phyloP scores from a whole-genome alignment of 2,113 vertebrate genomes.

The Abramis brama region DNA sequence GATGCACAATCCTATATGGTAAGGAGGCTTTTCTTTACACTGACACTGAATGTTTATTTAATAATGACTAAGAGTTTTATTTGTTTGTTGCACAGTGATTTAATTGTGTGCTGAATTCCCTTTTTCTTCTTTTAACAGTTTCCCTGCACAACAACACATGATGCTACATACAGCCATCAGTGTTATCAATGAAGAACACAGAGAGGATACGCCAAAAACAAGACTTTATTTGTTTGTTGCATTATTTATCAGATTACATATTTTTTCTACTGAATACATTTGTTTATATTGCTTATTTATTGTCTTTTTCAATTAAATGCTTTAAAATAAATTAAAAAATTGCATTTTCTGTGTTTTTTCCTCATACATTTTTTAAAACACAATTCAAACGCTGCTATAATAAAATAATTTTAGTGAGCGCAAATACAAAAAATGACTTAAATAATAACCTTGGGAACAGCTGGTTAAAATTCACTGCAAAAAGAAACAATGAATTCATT shows the following conservation, averaged over 20 bases:
- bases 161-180: neutral
- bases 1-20: slow-evolving; percentile 10
- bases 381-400: too few species aligned
- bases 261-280: slow-evolving; percentile 29
- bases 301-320: too few species aligned
- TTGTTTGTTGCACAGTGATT: neutral
- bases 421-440: too few species aligned
- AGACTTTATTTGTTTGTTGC: neutral
- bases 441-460: too few species aligned
- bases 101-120: neutral
- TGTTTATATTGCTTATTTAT: slow-evolving; percentile 12
- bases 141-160: neutral
- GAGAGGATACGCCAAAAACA: neutral
- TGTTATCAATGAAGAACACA: neutral
- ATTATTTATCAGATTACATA: slow-evolving; percentile 39
- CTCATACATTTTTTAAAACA: too few species aligned
- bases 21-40: neutral
- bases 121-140: slow-evolving; percentile 22
- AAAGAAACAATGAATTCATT: too few species aligned
- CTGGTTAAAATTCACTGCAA: too few species aligned
- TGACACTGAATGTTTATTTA: neutral
- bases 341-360: too few species aligned
- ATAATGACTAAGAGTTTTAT: neutral
- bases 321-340: too few species aligned
- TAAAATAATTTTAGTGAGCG: too few species aligned